These are phyloP conservation scores for Lepidocyrtinus sp. DNA, from an alignment of 2,888 invertebrate species.

Conservation along the genomic window DNA sequence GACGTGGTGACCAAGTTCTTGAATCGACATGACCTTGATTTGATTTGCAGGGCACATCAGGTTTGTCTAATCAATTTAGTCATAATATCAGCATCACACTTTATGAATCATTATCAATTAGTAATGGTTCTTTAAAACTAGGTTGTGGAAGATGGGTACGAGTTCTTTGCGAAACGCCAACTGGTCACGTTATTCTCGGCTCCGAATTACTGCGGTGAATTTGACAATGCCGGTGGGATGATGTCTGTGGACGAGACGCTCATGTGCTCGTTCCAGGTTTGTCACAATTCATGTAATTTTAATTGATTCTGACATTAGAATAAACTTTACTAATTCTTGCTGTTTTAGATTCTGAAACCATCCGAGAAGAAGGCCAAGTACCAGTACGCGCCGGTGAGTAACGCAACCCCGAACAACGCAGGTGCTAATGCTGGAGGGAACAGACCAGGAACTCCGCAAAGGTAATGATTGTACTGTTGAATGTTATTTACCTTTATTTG, in stretches of 20 bases:
- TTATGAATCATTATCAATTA: constrained; percentile 79
- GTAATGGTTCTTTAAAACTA: constrained; percentile 78
- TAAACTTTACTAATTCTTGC: neutral
- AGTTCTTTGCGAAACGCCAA: constrained; percentile 97
- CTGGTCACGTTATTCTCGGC: constrained; percentile 93
- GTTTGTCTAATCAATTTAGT: constrained; percentile 73
- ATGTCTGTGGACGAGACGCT: constrained; percentile 99
- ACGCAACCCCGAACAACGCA: constrained; percentile 33
- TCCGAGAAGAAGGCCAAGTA: constrained; percentile 99
- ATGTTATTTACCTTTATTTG: too few species aligned
- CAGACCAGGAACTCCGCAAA: constrained; percentile 54
- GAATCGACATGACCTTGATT: constrained; percentile 99
- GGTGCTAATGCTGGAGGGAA: constrained; percentile 47
- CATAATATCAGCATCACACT: neutral
- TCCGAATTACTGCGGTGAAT: constrained; percentile 95
- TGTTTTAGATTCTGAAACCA: constrained; percentile 81
- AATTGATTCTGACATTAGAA: neutral
- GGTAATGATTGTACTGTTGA: too few species aligned
- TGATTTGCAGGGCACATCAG: constrained; percentile 99
- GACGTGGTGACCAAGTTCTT: constrained; percentile 99
- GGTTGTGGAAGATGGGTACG: constrained; percentile 99
- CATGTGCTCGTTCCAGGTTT: constrained; percentile 99
- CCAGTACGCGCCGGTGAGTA: constrained; percentile 79
- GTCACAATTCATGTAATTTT: too few species aligned
- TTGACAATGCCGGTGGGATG: constrained; percentile 91